Percentiles rank a stretch among this genome's conserved stretches.
Evolutionary conservation across 1,140 invertebrate species (phyloP).

Genomic region (Bombyx mandarina): DNA sequence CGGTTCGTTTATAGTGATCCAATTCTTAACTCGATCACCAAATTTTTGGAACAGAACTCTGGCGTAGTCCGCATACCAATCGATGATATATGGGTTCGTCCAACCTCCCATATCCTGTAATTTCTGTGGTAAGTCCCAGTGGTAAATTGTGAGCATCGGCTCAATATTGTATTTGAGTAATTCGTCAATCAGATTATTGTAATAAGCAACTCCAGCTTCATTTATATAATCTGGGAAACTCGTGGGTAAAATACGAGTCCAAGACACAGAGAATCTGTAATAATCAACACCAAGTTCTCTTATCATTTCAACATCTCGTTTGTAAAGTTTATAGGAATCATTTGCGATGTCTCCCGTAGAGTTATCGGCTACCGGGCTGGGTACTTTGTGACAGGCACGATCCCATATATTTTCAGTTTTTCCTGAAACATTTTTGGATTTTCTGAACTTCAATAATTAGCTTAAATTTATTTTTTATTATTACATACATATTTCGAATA

Average conservation of each 20-base stretch:
- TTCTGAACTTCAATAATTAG: background rate
- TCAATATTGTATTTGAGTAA: conserved; percentile 57
- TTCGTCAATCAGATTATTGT: conserved; percentile 72
- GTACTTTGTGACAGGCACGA: background rate
- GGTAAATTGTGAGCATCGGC: conserved; percentile 74
- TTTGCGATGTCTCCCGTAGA: conserved; percentile 52
- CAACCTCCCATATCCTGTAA: conserved; percentile 74
- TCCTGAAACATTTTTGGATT: background rate
- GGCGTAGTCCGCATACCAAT: conserved; percentile 73
- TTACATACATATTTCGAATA: background rate
- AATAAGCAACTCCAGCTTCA: conserved; percentile 71
- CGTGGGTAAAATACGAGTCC: conserved; percentile 74
- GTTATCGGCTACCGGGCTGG: conserved; percentile 6
- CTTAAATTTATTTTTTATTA: background rate
- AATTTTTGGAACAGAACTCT: conserved; percentile 68
- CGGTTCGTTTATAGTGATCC: conserved; percentile 79
- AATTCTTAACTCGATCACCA: conserved; percentile 73
- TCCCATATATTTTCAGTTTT: conserved; percentile 5
- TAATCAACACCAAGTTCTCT: conserved; percentile 18
- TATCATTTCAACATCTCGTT: conserved; percentile 57
- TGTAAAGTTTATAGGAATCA: conserved; percentile 36
- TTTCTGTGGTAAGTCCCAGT: conserved; percentile 74
- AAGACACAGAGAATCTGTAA: conserved; percentile 76
- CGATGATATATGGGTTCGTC: conserved; percentile 72
- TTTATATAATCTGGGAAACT: conserved; percentile 69